Base-by-base conservation (phyloP, 2,888 invertebrate genomes). In the Nysson spinosus region DNA sequence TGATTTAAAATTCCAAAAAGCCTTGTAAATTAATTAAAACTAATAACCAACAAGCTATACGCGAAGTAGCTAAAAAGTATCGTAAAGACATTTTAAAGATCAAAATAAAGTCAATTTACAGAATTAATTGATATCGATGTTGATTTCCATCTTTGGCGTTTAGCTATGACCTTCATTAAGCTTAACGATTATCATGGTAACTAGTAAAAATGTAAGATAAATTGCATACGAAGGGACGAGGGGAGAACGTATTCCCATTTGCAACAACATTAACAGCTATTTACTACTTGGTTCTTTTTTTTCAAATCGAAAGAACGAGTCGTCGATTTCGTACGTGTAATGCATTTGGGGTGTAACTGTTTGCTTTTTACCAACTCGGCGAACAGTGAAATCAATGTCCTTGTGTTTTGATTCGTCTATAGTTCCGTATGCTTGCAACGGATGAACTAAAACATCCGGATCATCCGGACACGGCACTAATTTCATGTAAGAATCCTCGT, bases 371-470 rank as follows among this genome's bases (percentile, higher is more conserved):
- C 72, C 76, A 9, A 76, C n/a, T 17, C 54, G 63, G 17, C 57
- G 20, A 19, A 72, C 32, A 5, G 60, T 42, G 35, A 76, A 74
- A 39, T 72, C 62, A 43, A 63, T 47, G 19, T 66, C 6, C 32
- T 65, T 65, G 32, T 50, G 44, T 28, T 58, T 42, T 24, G 20
- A 40, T 43, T 30, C 11, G 49, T 74, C 43, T 58, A 67, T 37
- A 2, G 0, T 11, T 16, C 56, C 67, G 24, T 52, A 30, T 14
- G 55, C 57, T 54, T 66, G 77, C 9, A 77, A 58, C 24, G 69
- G 61, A n/a, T 64, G 63, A 19, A 72, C 12, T 22, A 42, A 67
- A 26, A 76, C 24, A 0, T 77, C 77, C 46, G 72, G 50, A 24
- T 77, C 76, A 28, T 76, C 69, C 4, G 46, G 47, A 28, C 11